phyloP scores from a whole-genome alignment of 2,113 vertebrate genomes.

The Aptenodytes forsteri region DNA sequence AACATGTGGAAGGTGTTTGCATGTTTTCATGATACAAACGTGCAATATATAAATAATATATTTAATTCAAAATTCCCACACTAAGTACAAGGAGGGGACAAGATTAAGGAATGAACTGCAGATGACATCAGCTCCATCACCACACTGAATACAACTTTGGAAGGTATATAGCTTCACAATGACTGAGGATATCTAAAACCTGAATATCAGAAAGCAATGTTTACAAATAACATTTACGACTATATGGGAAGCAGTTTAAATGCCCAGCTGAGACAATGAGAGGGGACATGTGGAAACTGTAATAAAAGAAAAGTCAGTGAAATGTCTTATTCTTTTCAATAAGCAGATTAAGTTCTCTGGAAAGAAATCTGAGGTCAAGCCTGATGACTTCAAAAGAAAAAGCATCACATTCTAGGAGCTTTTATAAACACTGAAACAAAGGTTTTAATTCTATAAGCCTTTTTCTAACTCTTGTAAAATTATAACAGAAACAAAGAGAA shows the following conservation, averaged over 20 bases:
- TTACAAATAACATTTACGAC: background rate
- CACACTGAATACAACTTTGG: too few species aligned
- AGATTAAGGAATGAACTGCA: background rate
- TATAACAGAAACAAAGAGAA: background rate
- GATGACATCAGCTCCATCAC: accelerated
- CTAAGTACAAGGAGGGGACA: background rate
- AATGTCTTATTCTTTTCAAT: background rate
- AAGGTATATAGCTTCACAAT: background rate
- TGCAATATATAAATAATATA: background rate
- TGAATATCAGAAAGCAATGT: background rate
- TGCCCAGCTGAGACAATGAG: background rate
- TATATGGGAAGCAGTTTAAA: background rate
- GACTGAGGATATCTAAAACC: background rate
- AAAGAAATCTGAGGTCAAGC: background rate
- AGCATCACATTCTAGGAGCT: background rate
- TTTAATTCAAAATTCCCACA: background rate
- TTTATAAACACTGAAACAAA: background rate
- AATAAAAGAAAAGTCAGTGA: background rate
- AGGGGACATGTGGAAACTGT: background rate
- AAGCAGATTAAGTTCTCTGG: background rate
- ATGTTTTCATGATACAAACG: background rate
- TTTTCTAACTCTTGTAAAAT: background rate
- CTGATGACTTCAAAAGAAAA: background rate
- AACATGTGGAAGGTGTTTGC: accelerated
- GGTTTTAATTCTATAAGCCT: background rate